Evolutionary conservation across 2,888 invertebrate genomes (phyloP), one percentile per base, ranked within the genome.

Genomic region (Cheilosia vernalis): DNA sequence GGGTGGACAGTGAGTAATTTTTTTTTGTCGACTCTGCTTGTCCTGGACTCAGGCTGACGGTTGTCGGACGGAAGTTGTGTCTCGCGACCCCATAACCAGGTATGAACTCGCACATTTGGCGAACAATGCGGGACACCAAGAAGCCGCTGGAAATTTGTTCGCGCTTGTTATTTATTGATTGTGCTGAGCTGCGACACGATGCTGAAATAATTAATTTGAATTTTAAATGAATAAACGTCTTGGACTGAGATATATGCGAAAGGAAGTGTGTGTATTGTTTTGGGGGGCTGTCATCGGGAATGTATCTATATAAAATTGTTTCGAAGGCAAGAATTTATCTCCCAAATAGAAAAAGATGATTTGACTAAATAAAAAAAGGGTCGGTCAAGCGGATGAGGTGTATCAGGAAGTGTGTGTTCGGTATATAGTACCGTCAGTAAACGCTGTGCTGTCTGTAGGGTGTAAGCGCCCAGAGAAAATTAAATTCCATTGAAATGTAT

Each of bases 81-180:
- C 69, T 47, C 47, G 47, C 21, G 37, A 24, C 51, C 40, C 40
- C 69, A 67, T 33, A 60, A 66, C 56, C 76, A 77, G 74, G 84
- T 76, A 80, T 76, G 74, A 60, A 37, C 64, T 60, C 47, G 27
- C 15, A 64, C 44, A 33, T 27, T 24, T 24, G 60, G 44, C 7
- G 66, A 69, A 80, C 74, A 67, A 72, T 70, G 27, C 27, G 69
- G 55, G 47, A 72, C 76, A 69, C 61, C 49, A 76, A 81, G 85
- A 81, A 85, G 85, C 85, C 66, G 85, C 55, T 81, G 72, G 21
- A 85, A 85, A 85, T 85, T 85, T 85, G 85, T 85, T 81, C 76
- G 70, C 69, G 81, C 64, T 76, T 81, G 85, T 85, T 49, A 85
- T 85, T 85, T 85, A 85, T 85, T 66, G 85, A 81, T 81, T 81